Conservation (phyloP, 2,113 vertebrate species). For the Morphnarchus princeps region DNA sequence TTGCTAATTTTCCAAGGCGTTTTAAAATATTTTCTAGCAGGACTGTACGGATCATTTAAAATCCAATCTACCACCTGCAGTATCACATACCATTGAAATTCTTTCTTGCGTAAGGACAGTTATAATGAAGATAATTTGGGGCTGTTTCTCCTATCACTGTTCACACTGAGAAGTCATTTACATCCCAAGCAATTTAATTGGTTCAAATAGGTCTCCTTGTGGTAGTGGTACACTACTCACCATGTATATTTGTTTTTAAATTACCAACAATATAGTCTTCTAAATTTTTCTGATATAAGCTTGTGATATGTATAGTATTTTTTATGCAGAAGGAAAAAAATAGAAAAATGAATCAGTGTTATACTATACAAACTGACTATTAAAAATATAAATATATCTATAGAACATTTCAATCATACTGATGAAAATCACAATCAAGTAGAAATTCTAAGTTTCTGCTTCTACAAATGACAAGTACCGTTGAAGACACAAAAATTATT, state of each 20-base stretch:
- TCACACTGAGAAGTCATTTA: conserved; percentile 40
- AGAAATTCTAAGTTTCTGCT: not conserved
- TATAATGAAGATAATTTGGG: conserved; percentile 24
- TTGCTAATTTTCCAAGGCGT: not conserved
- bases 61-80: conserved; percentile 44
- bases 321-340: not conserved
- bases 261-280: not conserved
- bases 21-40: not conserved
- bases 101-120: not conserved
- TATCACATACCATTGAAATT: not conserved
- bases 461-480: not conserved
- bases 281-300: not conserved
- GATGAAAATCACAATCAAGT: not conserved
- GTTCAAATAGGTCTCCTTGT: not conserved
- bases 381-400: not conserved
- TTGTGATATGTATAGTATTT: not conserved
- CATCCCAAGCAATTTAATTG: not conserved
- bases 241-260: not conserved
- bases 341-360: not conserved
- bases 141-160: not conserved
- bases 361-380: not conserved
- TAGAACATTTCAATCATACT: not conserved
- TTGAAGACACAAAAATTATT: not conserved
- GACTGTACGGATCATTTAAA: conserved; percentile 14
- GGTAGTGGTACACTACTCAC: not conserved